These are phyloP conservation scores for Mesorhabditis belari DNA, from an alignment of 2,888 invertebrate genomes.

Conservation along the genomic window DNA sequence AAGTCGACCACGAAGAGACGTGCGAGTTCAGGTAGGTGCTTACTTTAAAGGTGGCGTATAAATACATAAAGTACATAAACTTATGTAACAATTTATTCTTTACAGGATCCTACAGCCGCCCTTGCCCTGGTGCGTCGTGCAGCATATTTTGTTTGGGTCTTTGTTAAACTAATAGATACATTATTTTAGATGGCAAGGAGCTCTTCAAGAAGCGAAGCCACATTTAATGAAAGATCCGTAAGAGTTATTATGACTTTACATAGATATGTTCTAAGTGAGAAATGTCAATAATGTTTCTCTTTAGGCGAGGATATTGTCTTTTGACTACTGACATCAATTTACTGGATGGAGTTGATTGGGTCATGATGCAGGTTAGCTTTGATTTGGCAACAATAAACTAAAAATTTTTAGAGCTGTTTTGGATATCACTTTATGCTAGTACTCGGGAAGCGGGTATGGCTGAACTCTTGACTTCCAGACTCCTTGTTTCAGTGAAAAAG, in stretches of 20 bases:
- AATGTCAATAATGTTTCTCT: too few relatives aligned
- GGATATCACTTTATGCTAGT: constrained; percentile 99
- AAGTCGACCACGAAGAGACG: constrained; percentile 93
- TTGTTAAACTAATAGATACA: too few relatives aligned
- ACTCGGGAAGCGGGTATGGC: too few relatives aligned
- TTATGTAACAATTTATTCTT: too few relatives aligned
- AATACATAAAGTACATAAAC: too few relatives aligned
- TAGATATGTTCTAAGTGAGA: constrained; percentile 67
- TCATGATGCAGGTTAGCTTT: constrained; percentile 99
- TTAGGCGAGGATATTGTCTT: constrained; percentile 96
- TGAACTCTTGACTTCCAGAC: too few relatives aligned
- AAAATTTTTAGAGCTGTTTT: constrained; percentile 95
- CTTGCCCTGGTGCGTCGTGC: constrained; percentile 98
- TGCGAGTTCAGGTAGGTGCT: constrained; percentile 76
- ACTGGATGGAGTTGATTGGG: constrained; percentile 67
- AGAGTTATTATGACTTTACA: constrained; percentile 93
- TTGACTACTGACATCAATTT: constrained; percentile 97
- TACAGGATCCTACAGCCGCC: constrained; percentile 84
- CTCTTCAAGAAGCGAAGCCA: constrained; percentile 94
- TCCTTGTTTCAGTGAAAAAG: constrained; percentile 68
- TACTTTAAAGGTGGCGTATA: neutral
- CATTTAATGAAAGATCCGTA: constrained; percentile 81
- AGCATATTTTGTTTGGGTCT: too few relatives aligned
- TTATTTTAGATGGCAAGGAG: constrained; percentile 99
- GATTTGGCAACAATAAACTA: too few relatives aligned